Evolutionary conservation across 1,140 invertebrate species (phyloP).

Genomic region (Zaprionus taronus): DNA sequence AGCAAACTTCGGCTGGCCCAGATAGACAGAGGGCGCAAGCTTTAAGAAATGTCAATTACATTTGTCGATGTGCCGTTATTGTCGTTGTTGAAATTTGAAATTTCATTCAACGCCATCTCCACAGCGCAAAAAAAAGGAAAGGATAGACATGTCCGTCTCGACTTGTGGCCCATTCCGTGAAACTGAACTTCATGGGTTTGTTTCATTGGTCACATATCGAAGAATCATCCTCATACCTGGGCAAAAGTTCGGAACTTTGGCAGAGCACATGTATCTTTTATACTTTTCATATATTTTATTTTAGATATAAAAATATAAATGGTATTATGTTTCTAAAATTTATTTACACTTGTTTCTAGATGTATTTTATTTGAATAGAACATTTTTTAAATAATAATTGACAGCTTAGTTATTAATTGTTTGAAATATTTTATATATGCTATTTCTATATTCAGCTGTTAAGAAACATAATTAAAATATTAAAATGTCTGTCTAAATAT

Average conservation of each 20-base stretch:
- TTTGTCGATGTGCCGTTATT: constrained; percentile 45
- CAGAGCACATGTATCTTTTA: neutral
- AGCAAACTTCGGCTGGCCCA: neutral
- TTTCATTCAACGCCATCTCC: constrained; percentile 32
- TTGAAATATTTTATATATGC: too few relatives aligned
- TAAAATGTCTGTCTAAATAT: too few relatives aligned
- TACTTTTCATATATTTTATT: neutral
- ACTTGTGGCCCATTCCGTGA: constrained; percentile 19
- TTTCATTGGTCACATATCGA: constrained; percentile 18
- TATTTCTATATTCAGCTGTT: too few relatives aligned
- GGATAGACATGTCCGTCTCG: constrained; percentile 12
- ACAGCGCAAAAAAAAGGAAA: neutral
- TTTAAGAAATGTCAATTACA: constrained; percentile 57
- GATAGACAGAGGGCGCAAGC: neutral
- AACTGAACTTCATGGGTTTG: constrained; percentile 10
- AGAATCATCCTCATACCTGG: constrained; percentile 9
- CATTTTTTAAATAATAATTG: too few relatives aligned
- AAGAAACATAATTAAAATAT: too few relatives aligned
- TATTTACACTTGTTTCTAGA: too few relatives aligned
- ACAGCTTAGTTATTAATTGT: too few relatives aligned
- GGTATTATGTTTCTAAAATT: neutral
- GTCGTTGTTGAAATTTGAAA: constrained; percentile 47
- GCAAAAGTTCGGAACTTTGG: constrained; percentile 9
- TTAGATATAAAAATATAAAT: neutral
- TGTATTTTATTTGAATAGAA: too few relatives aligned